These are phyloP conservation scores for Zeus faber DNA, from an alignment of 2,113 vertebrate genomes.

Conservation along the genomic window DNA sequence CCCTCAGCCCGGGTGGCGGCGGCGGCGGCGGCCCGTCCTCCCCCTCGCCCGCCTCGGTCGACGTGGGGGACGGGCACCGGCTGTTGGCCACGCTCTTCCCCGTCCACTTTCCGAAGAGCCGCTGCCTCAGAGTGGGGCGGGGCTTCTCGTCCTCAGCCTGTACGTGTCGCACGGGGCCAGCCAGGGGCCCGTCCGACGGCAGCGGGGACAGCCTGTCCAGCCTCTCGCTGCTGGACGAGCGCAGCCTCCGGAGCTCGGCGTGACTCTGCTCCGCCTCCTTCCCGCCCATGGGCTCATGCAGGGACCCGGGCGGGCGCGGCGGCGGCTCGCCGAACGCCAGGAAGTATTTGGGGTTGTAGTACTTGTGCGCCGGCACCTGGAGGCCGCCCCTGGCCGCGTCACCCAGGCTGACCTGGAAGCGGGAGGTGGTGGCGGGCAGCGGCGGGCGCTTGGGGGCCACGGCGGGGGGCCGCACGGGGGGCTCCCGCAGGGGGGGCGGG, in stretches of 20 bases:
- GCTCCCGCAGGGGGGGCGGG: constrained; percentile 19
- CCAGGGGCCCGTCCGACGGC: constrained; percentile 3
- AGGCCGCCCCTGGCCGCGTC: constrained; percentile 32
- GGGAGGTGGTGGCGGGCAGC: constrained; percentile 57
- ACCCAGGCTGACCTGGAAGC: constrained; percentile 72
- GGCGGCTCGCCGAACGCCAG: constrained; percentile 69
- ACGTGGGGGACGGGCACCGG: background rate
- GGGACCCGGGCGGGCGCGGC: constrained; percentile 4
- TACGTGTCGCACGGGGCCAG: background rate
- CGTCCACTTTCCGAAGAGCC: constrained; percentile 4
- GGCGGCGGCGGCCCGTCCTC: constrained; percentile 9
- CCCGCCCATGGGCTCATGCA: constrained; percentile 17
- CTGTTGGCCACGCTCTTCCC: background rate
- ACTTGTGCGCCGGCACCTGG: constrained; percentile 86
- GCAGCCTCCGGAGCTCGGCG: background rate
- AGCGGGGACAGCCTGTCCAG: constrained; percentile 20
- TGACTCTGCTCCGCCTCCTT: constrained; percentile 13
- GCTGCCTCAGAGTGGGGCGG: constrained; percentile 7
- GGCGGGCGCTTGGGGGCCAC: constrained; percentile 53
- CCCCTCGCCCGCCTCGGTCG: background rate
- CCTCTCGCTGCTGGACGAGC: constrained; percentile 32
- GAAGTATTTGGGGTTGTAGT: constrained; percentile 91
- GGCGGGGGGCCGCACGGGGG: constrained; percentile 42
- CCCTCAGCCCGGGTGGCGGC: constrained; percentile 30
- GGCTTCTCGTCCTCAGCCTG: constrained; percentile 13